Evolutionary conservation across 2,113 vertebrate genomes (phyloP).

Genomic region (Brachypteracias leptosomus): DNA sequence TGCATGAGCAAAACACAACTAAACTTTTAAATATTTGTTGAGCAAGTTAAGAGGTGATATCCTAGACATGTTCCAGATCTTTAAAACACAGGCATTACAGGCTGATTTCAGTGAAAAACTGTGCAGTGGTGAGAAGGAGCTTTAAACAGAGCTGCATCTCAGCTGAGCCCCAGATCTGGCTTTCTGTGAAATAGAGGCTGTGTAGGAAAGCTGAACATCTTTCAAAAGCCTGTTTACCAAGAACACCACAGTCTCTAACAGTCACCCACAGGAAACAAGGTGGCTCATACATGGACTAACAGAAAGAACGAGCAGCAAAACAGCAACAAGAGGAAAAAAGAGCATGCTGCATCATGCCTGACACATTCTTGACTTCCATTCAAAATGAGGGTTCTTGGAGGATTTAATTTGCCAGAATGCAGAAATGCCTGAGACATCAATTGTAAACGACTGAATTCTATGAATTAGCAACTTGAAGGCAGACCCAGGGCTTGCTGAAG

Average conservation of each 20-base stretch:
- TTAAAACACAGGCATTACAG: neutral
- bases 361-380: slow-evolving; percentile 32
- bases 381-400: neutral
- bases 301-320: slow-evolving; percentile 12
- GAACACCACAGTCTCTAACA: neutral
- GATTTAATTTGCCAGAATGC: slow-evolving; percentile 5
- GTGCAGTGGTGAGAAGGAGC: neutral
- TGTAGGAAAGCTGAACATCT: neutral
- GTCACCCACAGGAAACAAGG: neutral
- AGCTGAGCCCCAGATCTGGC: neutral
- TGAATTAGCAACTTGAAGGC: slow-evolving; percentile 1
- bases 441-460: neutral
- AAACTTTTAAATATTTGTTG: neutral
- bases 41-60: neutral
- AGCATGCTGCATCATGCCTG: slow-evolving; percentile 36
- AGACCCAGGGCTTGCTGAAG: neutral
- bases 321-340: neutral
- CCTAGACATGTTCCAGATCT: neutral
- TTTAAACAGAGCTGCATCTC: neutral
- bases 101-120: neutral
- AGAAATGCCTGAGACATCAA: neutral
- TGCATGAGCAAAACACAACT: neutral
- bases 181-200: neutral
- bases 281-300: neutral
- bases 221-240: neutral